Evolutionary conservation across 2,888 invertebrate species (phyloP).

Genomic region (Parnassius glacialis): DNA sequence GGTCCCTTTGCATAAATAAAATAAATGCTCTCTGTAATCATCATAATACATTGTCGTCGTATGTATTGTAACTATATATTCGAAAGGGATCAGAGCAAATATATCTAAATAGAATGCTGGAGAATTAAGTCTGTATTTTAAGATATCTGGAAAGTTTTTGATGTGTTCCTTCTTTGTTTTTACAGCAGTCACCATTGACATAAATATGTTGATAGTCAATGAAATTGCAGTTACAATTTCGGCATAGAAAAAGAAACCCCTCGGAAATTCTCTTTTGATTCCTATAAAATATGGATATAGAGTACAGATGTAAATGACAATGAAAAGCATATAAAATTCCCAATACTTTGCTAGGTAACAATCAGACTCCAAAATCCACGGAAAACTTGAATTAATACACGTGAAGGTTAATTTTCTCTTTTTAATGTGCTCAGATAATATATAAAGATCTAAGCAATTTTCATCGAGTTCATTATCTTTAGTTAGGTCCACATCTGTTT

Average conservation of each 20-base stretch:
- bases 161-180: constrained; percentile 67
- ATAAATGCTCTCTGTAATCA: constrained; percentile 64
- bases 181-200: constrained; percentile 70
- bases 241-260: constrained; percentile 56
- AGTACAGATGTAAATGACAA: constrained; percentile 65
- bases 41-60: constrained; percentile 55
- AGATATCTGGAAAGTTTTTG: constrained; percentile 55
- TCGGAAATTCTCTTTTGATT: constrained; percentile 60
- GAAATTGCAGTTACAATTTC: constrained; percentile 64
- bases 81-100: constrained; percentile 71
- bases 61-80: constrained; percentile 69
- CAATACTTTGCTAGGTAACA: constrained; percentile 70
- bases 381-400: constrained; percentile 60
- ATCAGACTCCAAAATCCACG: constrained; percentile 73
- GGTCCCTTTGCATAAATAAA: constrained; percentile 74
- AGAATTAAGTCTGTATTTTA: constrained; percentile 66
- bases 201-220: constrained; percentile 62
- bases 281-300: constrained; percentile 75
- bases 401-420: constrained; percentile 60
- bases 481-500: constrained; percentile 51
- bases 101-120: constrained; percentile 76
- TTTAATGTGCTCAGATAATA: constrained; percentile 69
- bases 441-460: constrained; percentile 67
- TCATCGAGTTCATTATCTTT: constrained; percentile 61
- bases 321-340: constrained; percentile 66